Evolutionary conservation across 2,888 invertebrate species (phyloP).

Genomic region (Chymomyza fuscimana): DNA sequence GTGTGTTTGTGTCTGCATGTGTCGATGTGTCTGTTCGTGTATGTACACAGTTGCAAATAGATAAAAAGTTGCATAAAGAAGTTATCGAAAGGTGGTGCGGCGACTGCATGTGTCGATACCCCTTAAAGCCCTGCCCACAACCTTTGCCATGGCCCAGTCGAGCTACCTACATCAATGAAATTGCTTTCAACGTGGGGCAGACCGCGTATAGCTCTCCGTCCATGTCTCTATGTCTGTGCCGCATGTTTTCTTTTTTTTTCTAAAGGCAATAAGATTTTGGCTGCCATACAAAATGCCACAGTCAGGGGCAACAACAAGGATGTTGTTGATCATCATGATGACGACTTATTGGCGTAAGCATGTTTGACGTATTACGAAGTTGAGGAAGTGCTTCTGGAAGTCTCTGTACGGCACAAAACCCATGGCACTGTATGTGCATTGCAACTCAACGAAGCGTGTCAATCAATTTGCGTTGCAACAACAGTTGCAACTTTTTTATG

Average conservation of each 20-base stretch:
- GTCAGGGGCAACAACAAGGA: constrained; percentile 12
- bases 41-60: constrained; percentile 50
- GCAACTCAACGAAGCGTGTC: constrained; percentile 59
- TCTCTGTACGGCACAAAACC: background rate
- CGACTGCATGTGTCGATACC: background rate
- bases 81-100: constrained; percentile 62
- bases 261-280: constrained; percentile 57
- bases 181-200: constrained; percentile 46
- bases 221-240: constrained; percentile 36
- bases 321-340: constrained; percentile 37
- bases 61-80: constrained; percentile 66
- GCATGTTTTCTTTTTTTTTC: constrained; percentile 38
- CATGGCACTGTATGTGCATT: constrained; percentile 25
- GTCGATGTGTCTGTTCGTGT: background rate
- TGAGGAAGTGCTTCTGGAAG: background rate
- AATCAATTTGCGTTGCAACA: constrained; percentile 54
- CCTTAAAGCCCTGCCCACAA: constrained; percentile 19
- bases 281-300: constrained; percentile 22
- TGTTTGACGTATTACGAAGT: constrained; percentile 69
- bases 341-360: constrained; percentile 72
- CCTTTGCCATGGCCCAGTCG: background rate
- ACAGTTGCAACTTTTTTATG: background rate
- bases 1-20: background rate
- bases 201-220: background rate
- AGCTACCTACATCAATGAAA: constrained; percentile 53